A percentile compares a stretch with the other conserved stretches of the same genome.
Conservation (phyloP, 1,140 invertebrate species). For the Drosophila jambulina region DNA sequence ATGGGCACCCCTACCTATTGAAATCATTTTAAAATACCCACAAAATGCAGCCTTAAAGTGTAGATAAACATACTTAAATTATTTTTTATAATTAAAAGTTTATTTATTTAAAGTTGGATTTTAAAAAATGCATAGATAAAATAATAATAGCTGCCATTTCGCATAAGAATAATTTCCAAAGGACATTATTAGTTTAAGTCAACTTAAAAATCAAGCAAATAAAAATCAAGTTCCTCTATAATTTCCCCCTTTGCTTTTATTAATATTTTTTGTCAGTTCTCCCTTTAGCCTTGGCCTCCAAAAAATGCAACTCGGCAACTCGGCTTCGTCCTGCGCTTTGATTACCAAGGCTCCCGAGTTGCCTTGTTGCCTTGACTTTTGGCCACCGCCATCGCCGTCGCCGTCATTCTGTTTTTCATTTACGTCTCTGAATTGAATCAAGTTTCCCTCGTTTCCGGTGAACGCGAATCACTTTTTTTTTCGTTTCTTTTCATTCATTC, state of each 20-base stretch:
- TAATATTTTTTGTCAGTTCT: neutral
- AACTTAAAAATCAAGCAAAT: neutral
- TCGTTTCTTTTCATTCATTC: conserved; percentile 2
- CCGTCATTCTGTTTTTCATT: conserved; percentile 74
- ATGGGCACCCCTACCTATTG: too few species aligned
- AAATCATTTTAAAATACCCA: too few species aligned
- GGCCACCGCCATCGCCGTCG: conserved; percentile 55
- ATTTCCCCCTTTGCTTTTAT: neutral
- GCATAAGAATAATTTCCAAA: too few species aligned
- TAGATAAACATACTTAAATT: too few species aligned
- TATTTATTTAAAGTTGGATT: too few species aligned
- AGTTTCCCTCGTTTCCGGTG: conserved; percentile 68
- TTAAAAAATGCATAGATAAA: too few species aligned
- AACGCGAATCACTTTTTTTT: conserved; percentile 19
- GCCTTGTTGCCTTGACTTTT: conserved; percentile 53
- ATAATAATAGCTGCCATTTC: neutral
- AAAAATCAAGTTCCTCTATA: neutral
- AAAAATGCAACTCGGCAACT: conserved; percentile 24
- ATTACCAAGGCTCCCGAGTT: conserved; percentile 47
- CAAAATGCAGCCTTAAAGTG: too few species aligned
- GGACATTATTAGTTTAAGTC: neutral
- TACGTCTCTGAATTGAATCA: conserved; percentile 78
- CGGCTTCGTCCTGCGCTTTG: conserved; percentile 59
- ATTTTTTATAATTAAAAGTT: too few species aligned
- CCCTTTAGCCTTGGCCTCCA: conserved; percentile 19